Evolutionary conservation across 2,888 invertebrate species (phyloP), one percentile per base, ranked within the genome.

Genomic region (Lingula anatina): DNA sequence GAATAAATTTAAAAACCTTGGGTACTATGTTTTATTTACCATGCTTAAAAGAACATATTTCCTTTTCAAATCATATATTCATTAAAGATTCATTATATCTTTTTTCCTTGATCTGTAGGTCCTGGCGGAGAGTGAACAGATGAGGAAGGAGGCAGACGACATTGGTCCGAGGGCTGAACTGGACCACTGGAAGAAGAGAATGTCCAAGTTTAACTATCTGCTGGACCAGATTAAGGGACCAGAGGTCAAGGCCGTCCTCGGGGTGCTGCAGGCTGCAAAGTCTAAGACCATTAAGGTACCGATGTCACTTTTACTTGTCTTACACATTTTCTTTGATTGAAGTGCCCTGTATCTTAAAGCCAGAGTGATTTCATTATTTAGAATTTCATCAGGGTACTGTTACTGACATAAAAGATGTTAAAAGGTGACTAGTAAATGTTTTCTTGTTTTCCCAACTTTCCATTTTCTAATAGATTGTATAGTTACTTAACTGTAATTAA

Each of bases 161-260:
- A 76, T 76, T 43, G 77, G 76, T 24, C 76, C 77, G 2, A 52
- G 75, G 4, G 77, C 76, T 5, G 76, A 77, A 53, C 62, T 77
- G 23, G 75, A 76, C 53, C 73, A 76, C 59, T 77, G 77, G 77
- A 77, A 75, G 64, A 76, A 75, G 50, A 58, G 76, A 64, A 80
- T 89, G 40, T 85, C 87, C 0, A 84, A 85, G 44, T 90, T 90
- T 73, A 88, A 88, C 25, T 88, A 88, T 18, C 85, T 92, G 45
- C 84, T 87, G 3, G 89, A 90, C 65, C 89, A 90, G 73, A 82
- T 88, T 27, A 85, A 86, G 66, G 82, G 83, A 5, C 77, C 82
- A 2, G 81, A 84, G 4, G 86, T 87, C 57, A 82, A 84, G 65
- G 84, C 83, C 76, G 86, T 86, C 61, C 83, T 89, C 49, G 82